Percentiles rank a stretch among this genome's conserved stretches.
Conservation (phyloP, 2,797 vertebrate species). For the Mus spretus region DNA sequence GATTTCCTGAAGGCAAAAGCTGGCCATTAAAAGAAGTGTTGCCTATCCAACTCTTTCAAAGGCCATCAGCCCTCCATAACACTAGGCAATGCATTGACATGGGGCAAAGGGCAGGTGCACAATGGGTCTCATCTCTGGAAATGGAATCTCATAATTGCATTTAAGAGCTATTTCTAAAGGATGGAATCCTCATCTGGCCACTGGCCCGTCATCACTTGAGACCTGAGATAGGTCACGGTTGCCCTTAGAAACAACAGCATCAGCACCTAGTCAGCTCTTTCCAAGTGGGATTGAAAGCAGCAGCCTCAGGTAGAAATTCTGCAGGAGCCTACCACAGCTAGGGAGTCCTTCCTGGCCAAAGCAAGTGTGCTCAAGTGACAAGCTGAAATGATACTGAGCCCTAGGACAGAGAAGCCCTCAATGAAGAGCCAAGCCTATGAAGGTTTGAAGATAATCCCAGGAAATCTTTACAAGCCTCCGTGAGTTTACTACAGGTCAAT, state of each 20-base stretch:
- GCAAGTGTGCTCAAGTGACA: not conserved
- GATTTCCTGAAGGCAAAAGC: slow-evolving; percentile 68
- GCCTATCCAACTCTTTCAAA: slow-evolving; percentile 60
- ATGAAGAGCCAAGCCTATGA: not conserved
- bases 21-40: not conserved
- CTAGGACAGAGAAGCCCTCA: not conserved
- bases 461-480: not conserved
- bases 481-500: not conserved
- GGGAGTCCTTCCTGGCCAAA: not conserved
- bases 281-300: not conserved
- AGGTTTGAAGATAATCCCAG: not conserved
- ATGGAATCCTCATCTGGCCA: not conserved
- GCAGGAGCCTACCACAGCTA: rapidly evolving
- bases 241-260: slow-evolving; percentile 17
- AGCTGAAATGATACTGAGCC: not conserved
- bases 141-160: slow-evolving; percentile 26
- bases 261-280: slow-evolving; percentile 7
- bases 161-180: slow-evolving; percentile 47
- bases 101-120: slow-evolving; percentile 40
- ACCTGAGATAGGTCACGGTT: not conserved
- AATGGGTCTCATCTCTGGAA: slow-evolving; percentile 50
- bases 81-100: not conserved
- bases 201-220: not conserved
- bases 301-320: not conserved
- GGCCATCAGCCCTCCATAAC: not conserved